These are phyloP conservation scores for Diploscapter pachys DNA, from an alignment of 1,140 invertebrate genomes.

Conservation along the genomic window DNA sequence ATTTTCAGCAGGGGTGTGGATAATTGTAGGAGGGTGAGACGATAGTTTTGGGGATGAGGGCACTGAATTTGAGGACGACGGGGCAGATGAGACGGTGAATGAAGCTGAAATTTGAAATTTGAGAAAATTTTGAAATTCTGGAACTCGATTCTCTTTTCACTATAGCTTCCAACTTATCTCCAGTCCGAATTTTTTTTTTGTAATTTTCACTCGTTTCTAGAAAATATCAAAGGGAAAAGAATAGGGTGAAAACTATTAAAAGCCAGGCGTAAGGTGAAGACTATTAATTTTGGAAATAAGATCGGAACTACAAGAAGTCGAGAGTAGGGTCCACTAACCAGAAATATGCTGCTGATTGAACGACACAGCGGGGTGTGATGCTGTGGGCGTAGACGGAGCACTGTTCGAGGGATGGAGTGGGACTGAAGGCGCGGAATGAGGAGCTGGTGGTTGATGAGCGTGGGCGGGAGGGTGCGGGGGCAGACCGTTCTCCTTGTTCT, in stretches of 20 bases:
- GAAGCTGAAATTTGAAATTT: too few relatives aligned
- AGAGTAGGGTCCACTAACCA: not conserved
- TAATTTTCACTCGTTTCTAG: not conserved
- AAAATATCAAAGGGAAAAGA: slow-evolving; percentile 1
- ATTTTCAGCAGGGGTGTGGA: too few relatives aligned
- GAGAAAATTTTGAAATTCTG: too few relatives aligned
- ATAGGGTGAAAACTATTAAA: slow-evolving; percentile 2
- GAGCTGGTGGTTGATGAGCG: slow-evolving; percentile 20
- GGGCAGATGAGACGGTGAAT: too few relatives aligned
- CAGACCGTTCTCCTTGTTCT: slow-evolving; percentile 12
- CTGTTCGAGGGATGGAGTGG: slow-evolving; percentile 17
- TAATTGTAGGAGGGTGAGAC: too few relatives aligned
- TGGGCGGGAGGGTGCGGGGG: not conserved
- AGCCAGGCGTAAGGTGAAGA: slow-evolving; percentile 7
- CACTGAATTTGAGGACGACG: too few relatives aligned
- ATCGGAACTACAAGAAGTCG: not conserved
- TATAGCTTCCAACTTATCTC: too few relatives aligned
- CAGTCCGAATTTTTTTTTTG: not conserved
- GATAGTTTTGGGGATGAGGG: too few relatives aligned
- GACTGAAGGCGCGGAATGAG: slow-evolving; percentile 9
- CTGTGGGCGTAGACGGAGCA: slow-evolving; percentile 18
- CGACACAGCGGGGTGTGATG: slow-evolving; percentile 2
- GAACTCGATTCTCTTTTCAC: too few relatives aligned
- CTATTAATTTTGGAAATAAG: slow-evolving; percentile 8
- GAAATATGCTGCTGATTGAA: slow-evolving; percentile 12